Percentiles rank a stretch among this genome's conserved stretches.
These are phyloP conservation scores for Drosophila seguyi DNA, from an alignment of 1,140 invertebrate genomes.

Conservation along the genomic window DNA sequence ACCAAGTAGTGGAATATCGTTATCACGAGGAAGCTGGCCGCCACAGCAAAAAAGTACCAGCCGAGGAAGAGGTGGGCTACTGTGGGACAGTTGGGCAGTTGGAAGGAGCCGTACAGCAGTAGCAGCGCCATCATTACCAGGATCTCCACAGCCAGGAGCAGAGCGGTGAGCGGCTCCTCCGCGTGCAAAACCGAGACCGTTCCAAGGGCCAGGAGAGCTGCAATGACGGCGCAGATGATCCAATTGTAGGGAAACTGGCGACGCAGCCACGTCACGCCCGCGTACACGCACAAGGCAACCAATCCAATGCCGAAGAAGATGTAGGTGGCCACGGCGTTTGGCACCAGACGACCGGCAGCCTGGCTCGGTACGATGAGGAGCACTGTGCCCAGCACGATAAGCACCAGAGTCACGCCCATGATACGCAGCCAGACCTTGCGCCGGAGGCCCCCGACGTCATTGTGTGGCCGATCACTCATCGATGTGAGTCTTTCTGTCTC, in stretches of 20 bases:
- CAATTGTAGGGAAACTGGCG: conserved; percentile 45
- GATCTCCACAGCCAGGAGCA: conserved; percentile 31
- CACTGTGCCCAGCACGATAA: conserved; percentile 17
- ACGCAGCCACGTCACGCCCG: conserved; percentile 18
- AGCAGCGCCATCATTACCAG: conserved; percentile 22
- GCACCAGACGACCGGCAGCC: background rate
- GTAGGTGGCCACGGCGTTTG: background rate
- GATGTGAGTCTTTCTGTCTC: conserved; percentile 19
- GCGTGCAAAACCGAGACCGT: conserved; percentile 2
- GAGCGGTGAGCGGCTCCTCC: background rate
- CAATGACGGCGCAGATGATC: conserved; percentile 28
- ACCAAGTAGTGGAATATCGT: background rate
- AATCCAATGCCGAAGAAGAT: conserved; percentile 17
- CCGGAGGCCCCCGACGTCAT: background rate
- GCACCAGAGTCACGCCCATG: conserved; percentile 26
- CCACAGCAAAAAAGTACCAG: conserved; percentile 3
- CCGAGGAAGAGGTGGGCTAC: conserved; percentile 2
- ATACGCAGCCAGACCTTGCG: conserved; percentile 10
- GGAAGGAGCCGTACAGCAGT: conserved; percentile 33
- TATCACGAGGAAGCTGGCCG: background rate
- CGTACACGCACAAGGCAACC: conserved; percentile 15
- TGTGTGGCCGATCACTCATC: conserved; percentile 36
- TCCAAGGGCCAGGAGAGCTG: conserved; percentile 21
- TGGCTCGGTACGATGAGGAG: conserved; percentile 15
- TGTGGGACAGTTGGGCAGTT: conserved; percentile 1